Base-by-base conservation (phyloP, 2,113 vertebrate species). In the Clarias magur region DNA sequence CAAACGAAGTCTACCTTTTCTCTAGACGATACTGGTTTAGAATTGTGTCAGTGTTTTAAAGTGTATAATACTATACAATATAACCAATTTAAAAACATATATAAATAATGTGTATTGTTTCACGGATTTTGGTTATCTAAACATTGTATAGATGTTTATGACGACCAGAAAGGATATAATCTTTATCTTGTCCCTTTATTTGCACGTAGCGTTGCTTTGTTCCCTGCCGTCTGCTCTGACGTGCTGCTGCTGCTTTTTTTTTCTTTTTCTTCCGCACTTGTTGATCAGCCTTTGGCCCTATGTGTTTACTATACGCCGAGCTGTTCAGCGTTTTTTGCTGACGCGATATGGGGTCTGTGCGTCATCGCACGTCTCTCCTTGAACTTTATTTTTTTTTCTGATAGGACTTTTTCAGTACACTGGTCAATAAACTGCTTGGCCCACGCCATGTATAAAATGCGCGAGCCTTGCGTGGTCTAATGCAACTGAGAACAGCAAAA, bases 361-460 rank as follows among this genome's bases (percentile, higher is more conserved):
- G 87, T 91, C 88, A 89, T 73, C 27, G 65, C 53, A 70, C 83
- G 73, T 88, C 85, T 88, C 80, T 87, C 86, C 83, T 89, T 89
- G 87, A 89, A 82, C 87, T 80, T 81, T 82, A 87, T 85, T 80
- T 84, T 62, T 27, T 78, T 84, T 34, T 53, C 59, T 87, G 86
- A 89, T 91, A 88, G 86, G 59, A 82, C 48, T 78, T 82, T 85
- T 86, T 81, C 79, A 88, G 88, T 84, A 89, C 89, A 91, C 85
- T 70, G 88, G 90, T 93, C 92, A 86, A 93, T 93, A 85, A 25
- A 70, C 65, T 59, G 62, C 86, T 57, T 76, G 82, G 38, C n/a
- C 23, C 25, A 38, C 16, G 57, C 70, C 23, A 48, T 0, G 67
- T 89, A 92, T 92, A 92, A 92, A 91, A 89, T 70, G 25, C 34